Percentiles rank a stretch among this genome's conserved stretches.
Conservation (phyloP, 2,797 vertebrate genomes). For the Pangasius larnaudii region DNA sequence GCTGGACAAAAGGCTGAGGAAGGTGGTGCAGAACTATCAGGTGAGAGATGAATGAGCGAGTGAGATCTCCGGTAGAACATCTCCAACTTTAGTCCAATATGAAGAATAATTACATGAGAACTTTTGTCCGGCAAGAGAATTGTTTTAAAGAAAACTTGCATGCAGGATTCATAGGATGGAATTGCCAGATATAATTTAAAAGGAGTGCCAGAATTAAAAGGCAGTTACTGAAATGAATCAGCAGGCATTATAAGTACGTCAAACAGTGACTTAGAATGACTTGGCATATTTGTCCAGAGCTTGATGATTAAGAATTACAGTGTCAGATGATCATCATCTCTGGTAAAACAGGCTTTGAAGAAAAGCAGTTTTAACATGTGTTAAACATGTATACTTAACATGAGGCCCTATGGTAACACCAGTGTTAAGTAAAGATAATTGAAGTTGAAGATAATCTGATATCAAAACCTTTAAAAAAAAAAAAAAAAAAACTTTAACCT, state of each 20-base stretch:
- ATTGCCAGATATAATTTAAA: not conserved
- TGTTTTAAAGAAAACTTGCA: not conserved
- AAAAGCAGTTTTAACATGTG: not conserved
- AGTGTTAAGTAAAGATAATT: not conserved
- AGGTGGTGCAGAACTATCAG: conserved; percentile 81
- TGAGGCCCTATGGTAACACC: not conserved
- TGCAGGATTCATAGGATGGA: not conserved
- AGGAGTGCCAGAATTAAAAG: not conserved
- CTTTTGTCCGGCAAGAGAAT: not conserved
- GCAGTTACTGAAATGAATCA: not conserved
- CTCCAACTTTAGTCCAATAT: not conserved
- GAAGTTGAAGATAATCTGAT: not conserved
- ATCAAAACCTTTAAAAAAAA: not conserved
- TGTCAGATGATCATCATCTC: not conserved
- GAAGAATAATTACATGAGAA: not conserved
- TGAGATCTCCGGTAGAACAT: not conserved
- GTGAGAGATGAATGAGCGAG: conserved; percentile 59
- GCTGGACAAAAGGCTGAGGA: conserved; percentile 75
- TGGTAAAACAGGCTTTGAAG: not conserved
- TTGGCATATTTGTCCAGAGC: not conserved
- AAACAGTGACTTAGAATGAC: not conserved
- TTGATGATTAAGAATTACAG: not conserved
- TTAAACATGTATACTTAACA: too few species aligned
- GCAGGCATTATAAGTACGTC: not conserved
- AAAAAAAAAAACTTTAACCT: too few species aligned